Conservation (phyloP, 1,140 invertebrate genomes). For the Muscidifurax raptorellus region DNA sequence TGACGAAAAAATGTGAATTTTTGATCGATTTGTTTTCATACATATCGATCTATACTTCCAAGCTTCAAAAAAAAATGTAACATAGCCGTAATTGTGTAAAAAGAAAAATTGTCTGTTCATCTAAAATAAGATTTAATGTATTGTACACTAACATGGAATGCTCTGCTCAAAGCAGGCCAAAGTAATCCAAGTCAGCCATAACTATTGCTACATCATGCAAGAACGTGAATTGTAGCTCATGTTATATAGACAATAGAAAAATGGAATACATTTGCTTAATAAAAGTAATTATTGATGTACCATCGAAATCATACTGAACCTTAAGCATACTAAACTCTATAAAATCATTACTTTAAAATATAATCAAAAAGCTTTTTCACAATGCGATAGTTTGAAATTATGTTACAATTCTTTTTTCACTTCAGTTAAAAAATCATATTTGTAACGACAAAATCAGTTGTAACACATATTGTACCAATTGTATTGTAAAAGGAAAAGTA, state of each 20-base stretch:
- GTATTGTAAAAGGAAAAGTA: not conserved
- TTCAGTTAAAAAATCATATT: too few species aligned
- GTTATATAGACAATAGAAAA: constrained; percentile 40
- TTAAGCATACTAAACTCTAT: not conserved
- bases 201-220: constrained; percentile 8
- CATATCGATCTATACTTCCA: not conserved
- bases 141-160: constrained; percentile 8
- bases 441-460: too few species aligned
- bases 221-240: constrained; percentile 20
- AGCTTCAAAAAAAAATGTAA: not conserved
- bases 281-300: constrained; percentile 8
- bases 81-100: not conserved
- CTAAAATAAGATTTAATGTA: not conserved
- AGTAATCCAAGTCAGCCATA: constrained; percentile 34
- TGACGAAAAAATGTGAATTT: not conserved
- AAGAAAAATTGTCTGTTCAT: not conserved
- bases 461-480: not conserved
- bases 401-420: not conserved
- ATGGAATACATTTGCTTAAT: constrained; percentile 24
- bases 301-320: constrained; percentile 6
- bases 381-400: not conserved
- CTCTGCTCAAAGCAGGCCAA: constrained; percentile 33
- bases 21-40: not conserved
- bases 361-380: not conserved
- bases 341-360: not conserved